These are phyloP conservation scores for Erpornis zantholeuca DNA, from an alignment of 2,113 vertebrate genomes.

Conservation along the genomic window DNA sequence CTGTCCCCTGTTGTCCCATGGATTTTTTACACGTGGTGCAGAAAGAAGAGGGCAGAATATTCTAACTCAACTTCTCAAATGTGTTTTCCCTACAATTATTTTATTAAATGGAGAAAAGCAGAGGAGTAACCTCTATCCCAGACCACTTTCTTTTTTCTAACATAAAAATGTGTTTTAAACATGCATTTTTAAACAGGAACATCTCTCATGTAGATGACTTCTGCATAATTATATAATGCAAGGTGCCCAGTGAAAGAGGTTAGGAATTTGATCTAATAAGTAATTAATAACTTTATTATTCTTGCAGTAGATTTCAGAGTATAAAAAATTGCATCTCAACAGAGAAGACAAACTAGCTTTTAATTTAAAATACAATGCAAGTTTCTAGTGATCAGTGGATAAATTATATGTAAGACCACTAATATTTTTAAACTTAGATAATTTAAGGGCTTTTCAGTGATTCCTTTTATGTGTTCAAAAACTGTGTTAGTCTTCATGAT, in stretches of 20 bases:
- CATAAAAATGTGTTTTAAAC: not conserved
- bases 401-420: not conserved
- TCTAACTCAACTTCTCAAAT: not conserved
- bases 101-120: not conserved
- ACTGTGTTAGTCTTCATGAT: not conserved
- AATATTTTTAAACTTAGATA: not conserved
- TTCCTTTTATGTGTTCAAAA: not conserved
- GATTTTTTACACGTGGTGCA: not conserved
- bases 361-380: constrained; percentile 27
- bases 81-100: not conserved
- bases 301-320: not conserved
- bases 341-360: constrained; percentile 20
- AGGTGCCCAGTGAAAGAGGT: not conserved
- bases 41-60: not conserved
- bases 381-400: not conserved
- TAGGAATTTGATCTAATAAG: constrained; percentile 23
- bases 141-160: not conserved
- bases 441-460: not conserved
- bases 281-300: constrained; percentile 49
- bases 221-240: constrained; percentile 22
- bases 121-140: not conserved
- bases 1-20: not conserved
- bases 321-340: not conserved
- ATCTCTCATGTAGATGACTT: not conserved
- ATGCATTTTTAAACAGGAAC: constrained; percentile 28